Conservation (phyloP, 2,888 invertebrate species). For the Gasteruption jaculator region DNA sequence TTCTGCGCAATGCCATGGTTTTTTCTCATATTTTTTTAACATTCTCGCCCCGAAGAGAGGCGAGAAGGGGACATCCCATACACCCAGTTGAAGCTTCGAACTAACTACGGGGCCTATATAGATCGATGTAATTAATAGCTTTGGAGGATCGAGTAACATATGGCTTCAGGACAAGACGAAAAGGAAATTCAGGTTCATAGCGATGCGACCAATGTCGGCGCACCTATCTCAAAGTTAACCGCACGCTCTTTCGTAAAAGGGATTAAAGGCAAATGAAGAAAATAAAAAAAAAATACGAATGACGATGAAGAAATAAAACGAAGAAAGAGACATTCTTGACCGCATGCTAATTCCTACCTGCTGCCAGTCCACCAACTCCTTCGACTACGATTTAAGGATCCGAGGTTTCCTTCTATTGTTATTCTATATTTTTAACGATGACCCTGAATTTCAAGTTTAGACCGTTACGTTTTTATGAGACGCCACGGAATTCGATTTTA, state of each 20-base stretch:
- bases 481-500: no score
- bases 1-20: constrained; percentile 38
- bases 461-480: no score
- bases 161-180: constrained; percentile 34
- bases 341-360: constrained; percentile 34
- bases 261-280: constrained; percentile 42
- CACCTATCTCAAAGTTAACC: constrained; percentile 38
- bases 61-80: constrained; percentile 15
- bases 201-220: constrained; percentile 18
- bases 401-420: no score
- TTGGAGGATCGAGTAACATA: constrained; percentile 47
- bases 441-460: no score
- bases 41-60: constrained; percentile 37
- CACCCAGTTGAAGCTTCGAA: constrained; percentile 21
- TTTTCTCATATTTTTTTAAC: constrained; percentile 31
- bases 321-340: constrained; percentile 19
- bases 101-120: constrained; percentile 35
- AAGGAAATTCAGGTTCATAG: background rate
- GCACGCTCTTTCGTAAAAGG: constrained; percentile 32
- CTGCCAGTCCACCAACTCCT: constrained; percentile 22
- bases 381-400: no score
- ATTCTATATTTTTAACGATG: no score
- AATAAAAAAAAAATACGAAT: no score
- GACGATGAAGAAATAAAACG: constrained; percentile 13
- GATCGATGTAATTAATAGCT: constrained; percentile 51